Base-by-base conservation (phyloP, 2,797 vertebrate species). In the Halcyon smyrnensis region DNA sequence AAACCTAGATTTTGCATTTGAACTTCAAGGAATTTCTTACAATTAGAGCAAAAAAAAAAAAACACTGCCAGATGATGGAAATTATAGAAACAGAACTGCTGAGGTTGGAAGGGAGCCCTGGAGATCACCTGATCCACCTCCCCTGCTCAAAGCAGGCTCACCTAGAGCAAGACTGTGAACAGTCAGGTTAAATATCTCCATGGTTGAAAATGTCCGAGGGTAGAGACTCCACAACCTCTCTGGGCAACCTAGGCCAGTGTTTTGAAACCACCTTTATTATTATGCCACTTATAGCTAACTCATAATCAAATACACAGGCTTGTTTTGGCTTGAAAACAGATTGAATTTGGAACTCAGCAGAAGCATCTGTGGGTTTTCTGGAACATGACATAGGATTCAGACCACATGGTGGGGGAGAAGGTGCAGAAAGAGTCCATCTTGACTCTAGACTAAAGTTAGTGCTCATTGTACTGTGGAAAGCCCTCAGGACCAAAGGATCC, bases 401-500 rank as follows among this genome's bases (percentile, higher is more conserved):
- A n/a, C 24, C 28, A n/a, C 3, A 5, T 6, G 1, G 5, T 3
- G 9, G n/a, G 16, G 19, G 12, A 53, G 25, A 59, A 23, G 30
- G n/a, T 16, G 8, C 1, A 1, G 48, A 45, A 79, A 18, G 23
- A 20, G 32, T 45, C 37, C 6, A 1, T n/a, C 30, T 21, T 54
- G 12, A 34, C 36, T 75, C 15, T 51, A 53, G 37, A 56, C 43
- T 74, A 9, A 37, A 12, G 15, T 34, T 5, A 54, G 50, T 12
- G 1, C 32, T 67, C 2, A 0, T 10, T 78, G 45, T n/a, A 9
- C 39, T 41, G 18, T 39, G 45, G 28, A 36, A 36, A n/a, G n/a
- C 19, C 28, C 41, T 54, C 0, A 0, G 37, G 54, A 41, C 48
- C 37, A 51, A 81, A 63, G 32, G 15, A 9, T 25, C 37, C 27